Base-by-base conservation (phyloP, 2,113 vertebrate genomes). In the Tragulus kanchil region DNA sequence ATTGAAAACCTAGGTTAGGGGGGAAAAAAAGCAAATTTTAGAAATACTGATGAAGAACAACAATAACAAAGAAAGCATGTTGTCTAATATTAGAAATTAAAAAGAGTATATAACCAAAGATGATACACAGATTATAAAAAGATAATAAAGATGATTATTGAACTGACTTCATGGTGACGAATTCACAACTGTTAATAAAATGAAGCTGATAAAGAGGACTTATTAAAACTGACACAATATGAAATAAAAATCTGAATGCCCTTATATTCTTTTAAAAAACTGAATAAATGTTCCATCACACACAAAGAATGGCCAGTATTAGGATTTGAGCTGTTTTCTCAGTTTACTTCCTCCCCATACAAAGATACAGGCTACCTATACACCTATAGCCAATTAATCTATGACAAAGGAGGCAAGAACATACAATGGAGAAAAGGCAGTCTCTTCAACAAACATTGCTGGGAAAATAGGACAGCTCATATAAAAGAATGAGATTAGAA, bases 141-240 rank as follows among this genome's bases (percentile, higher is more conserved):
- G 31, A 54, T 36, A 59, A 93, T 48, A n/a, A 79, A 48, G 8
- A 87, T 15, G 79, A 69, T 87, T 81, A 21, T 21, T 93, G 19
- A 78, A 93, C 17, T n/a, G 31, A 83, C 5, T 67, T 86, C 36
- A 59, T 69, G 61, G 61, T 21, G 11, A 88, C 52, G 8, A 89
- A 71, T 82, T 82, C 25, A 62, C 45, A 89, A 31, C n/a, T 79
- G 13, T 73, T 73, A 25, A 45, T 36, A 71, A 61, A 26, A 36
- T 73, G 17, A 89, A 52, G 81, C 4, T 62, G 5, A 28, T 8
- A 86, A 28, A 71, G 31, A 82, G 13, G n/a, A 52, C 23, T 58
- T n/a, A 82, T 61, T 71, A 94, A 94, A 88, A 62, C 3, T 54
- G 77, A 82, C 77, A 82, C 31, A 31, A 89, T 54, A 54, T 89